Conservation (phyloP, 2,797 vertebrate species). For the Cygnus olor region DNA sequence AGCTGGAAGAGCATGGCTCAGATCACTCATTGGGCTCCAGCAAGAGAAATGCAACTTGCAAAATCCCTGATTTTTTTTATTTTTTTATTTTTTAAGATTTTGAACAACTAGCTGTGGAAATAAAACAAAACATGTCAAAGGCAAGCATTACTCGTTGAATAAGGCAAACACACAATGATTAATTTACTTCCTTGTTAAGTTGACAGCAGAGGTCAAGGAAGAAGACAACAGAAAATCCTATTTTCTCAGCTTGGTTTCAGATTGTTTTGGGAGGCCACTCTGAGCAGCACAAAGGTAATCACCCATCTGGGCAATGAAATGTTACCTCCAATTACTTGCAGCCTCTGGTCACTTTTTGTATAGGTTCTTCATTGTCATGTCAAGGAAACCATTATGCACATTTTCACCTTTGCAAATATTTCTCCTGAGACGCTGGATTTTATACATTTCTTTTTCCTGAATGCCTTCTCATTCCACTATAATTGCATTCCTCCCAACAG, state of each 20-base stretch:
- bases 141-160: not conserved
- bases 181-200: not conserved
- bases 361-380: not conserved
- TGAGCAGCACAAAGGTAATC: not conserved
- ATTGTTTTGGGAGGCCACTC: not conserved
- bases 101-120: not conserved
- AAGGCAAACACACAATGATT: slow-evolving; percentile 4
- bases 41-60: accelerated
- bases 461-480: not conserved
- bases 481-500: not conserved
- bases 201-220: not conserved
- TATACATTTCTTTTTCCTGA: not conserved
- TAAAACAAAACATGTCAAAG: not conserved
- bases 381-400: not conserved
- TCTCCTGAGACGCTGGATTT: not conserved
- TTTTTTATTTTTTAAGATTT: not conserved
- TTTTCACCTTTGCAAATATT: not conserved
- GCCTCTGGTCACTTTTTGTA: slow-evolving; percentile 7
- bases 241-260: slow-evolving; percentile 17
- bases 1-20: not conserved
- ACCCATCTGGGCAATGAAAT: not conserved
- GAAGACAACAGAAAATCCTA: slow-evolving; percentile 28
- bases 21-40: not conserved
- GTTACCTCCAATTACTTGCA: slow-evolving; percentile 42
- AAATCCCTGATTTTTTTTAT: not conserved